Conservation (phyloP, 2,113 vertebrate genomes). For the Oriolus oriolus region DNA sequence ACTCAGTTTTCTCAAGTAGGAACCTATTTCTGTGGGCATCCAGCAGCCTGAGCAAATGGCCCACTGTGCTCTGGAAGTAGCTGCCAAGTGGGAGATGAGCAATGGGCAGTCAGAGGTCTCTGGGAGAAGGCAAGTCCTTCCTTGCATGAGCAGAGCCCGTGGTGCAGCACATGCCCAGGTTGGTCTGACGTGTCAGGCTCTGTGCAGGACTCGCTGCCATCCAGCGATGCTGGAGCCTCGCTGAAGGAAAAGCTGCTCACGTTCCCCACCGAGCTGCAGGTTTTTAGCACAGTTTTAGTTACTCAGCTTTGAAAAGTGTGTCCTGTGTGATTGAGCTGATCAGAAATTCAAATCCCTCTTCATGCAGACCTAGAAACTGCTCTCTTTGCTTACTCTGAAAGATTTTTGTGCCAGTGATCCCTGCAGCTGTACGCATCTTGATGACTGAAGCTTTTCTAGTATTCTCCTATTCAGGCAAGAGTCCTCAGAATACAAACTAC, state of each 20-base stretch:
- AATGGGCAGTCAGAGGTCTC: not conserved
- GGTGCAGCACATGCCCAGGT: not conserved
- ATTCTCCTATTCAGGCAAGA: not conserved
- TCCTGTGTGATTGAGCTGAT: slow-evolving; percentile 20
- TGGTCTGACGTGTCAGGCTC: not conserved
- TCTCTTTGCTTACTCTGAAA: slow-evolving; percentile 40
- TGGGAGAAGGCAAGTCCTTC: not conserved
- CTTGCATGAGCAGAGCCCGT: not conserved
- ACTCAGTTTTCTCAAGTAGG: not conserved
- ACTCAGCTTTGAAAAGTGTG: not conserved
- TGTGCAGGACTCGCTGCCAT: accelerated
- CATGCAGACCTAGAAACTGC: slow-evolving; percentile 9
- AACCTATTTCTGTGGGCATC: not conserved
- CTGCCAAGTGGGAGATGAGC: not conserved
- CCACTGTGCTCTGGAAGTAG: not conserved
- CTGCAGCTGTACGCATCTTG: slow-evolving; percentile 14
- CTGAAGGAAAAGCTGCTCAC: not conserved
- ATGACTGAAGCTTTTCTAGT: slow-evolving; percentile 50
- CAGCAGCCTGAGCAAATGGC: not conserved
- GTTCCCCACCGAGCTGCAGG: not conserved
- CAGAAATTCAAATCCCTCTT: slow-evolving; percentile 41
- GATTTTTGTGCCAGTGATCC: slow-evolving; percentile 48
- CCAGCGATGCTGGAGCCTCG: not conserved
- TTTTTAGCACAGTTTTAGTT: not conserved
- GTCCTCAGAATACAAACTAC: slow-evolving; percentile 22